A percentile compares a stretch with the other conserved stretches of the same genome.
Conservation (phyloP, 1,140 invertebrate species). For the Drosophila orena region DNA sequence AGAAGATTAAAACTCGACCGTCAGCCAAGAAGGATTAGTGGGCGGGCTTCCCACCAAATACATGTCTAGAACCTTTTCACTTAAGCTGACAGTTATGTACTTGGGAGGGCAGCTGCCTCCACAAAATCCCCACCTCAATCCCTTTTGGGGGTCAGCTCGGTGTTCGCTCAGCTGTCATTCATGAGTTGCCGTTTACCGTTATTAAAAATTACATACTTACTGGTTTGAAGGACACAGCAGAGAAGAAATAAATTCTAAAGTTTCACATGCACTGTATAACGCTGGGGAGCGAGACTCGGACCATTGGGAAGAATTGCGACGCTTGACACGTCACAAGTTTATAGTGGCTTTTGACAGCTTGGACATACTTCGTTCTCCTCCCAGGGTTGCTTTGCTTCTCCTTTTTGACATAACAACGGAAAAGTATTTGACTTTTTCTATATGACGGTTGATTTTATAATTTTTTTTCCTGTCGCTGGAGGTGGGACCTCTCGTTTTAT, state of each 20-base stretch:
- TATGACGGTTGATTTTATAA: conserved; percentile 47
- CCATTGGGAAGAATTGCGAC: conserved; percentile 67
- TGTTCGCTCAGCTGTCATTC: conserved; percentile 65
- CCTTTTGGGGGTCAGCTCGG: conserved; percentile 30
- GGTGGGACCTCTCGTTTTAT: not conserved
- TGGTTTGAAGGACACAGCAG: conserved; percentile 14
- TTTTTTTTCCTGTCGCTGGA: conserved; percentile 2
- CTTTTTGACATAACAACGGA: conserved; percentile 37
- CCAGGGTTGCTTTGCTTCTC: conserved; percentile 7
- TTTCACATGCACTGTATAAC: conserved; percentile 56
- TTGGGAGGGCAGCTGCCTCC: conserved; percentile 9
- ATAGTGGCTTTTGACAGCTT: conserved; percentile 84
- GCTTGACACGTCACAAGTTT: conserved; percentile 84
- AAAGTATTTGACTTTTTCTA: conserved; percentile 46
- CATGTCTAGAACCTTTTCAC: conserved; percentile 61
- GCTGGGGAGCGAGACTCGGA: conserved; percentile 9
- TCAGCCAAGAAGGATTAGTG: conserved; percentile 8
- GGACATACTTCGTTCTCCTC: conserved; percentile 72
- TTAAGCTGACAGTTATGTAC: conserved; percentile 80
- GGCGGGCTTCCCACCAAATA: conserved; percentile 31
- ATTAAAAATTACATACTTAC: conserved; percentile 79
- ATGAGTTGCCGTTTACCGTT: conserved; percentile 74
- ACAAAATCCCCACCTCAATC: conserved; percentile 1
- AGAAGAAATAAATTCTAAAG: conserved; percentile 72
- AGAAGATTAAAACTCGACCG: conserved; percentile 51